Conservation (phyloP, 2,888 invertebrate genomes). For the Thera britannica region DNA sequence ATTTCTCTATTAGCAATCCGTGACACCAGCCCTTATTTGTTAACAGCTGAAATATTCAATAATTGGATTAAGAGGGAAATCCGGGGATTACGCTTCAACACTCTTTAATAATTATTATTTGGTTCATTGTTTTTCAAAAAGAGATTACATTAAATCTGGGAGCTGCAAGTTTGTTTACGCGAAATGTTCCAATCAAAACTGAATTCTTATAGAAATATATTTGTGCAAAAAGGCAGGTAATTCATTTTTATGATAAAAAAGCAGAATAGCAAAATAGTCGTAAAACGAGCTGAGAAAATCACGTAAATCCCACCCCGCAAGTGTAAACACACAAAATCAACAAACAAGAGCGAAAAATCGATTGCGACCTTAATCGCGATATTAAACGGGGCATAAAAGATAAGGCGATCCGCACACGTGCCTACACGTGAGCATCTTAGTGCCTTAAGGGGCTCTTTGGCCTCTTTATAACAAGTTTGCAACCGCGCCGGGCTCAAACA, state of each 20-base stretch:
- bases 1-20: too few relatives aligned
- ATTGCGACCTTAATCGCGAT: conserved; percentile 61
- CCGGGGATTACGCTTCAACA: too few relatives aligned
- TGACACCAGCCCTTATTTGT: too few relatives aligned
- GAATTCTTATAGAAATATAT: too few relatives aligned
- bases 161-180: too few relatives aligned
- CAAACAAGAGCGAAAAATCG: conserved; percentile 57
- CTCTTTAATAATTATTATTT: too few relatives aligned
- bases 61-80: too few relatives aligned
- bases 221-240: too few relatives aligned
- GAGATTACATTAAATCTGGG: too few relatives aligned
- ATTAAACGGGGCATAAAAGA: conserved; percentile 61
- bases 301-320: conserved; percentile 43
- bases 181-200: too few relatives aligned
- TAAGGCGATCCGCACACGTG: conserved; percentile 62
- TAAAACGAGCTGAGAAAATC: conserved; percentile 41
- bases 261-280: conserved; percentile 9
- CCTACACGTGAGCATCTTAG: conserved; percentile 54
- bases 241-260: background rate
- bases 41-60: too few relatives aligned
- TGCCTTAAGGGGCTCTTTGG: conserved; percentile 64
- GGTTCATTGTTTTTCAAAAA: too few relatives aligned
- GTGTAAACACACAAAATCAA: conserved; percentile 53
- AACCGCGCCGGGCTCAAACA: conserved; percentile 55
- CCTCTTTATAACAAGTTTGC: conserved; percentile 73